These are phyloP conservation scores for Atta colombica DNA, from an alignment of 1,140 invertebrate species.

Conservation along the genomic window DNA sequence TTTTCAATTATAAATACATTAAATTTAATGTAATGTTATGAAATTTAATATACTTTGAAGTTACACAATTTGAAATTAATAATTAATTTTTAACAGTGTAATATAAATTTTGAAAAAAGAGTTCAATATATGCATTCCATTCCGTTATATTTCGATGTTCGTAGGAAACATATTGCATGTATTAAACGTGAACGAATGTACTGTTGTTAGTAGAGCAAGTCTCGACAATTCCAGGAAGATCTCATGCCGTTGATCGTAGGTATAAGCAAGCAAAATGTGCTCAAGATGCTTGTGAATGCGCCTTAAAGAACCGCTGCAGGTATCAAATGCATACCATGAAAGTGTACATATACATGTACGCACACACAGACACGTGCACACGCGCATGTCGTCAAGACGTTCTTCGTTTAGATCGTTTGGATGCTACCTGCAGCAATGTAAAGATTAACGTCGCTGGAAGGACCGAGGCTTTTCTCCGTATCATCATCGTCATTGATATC, in stretches of 20 bases:
- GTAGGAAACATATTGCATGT: neutral
- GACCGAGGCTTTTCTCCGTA: slow-evolving; percentile 42
- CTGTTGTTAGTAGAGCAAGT: slow-evolving; percentile 38
- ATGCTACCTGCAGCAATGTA: slow-evolving; percentile 75
- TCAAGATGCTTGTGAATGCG: slow-evolving; percentile 62
- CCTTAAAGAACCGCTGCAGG: slow-evolving; percentile 65
- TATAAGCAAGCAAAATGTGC: slow-evolving; percentile 52
- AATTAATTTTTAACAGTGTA: too few species aligned
- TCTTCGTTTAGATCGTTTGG: slow-evolving; percentile 19
- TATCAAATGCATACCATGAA: slow-evolving; percentile 62
- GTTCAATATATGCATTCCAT: neutral
- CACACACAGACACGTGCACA: neutral
- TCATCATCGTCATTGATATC: slow-evolving; percentile 56
- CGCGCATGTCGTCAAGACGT: slow-evolving; percentile 25
- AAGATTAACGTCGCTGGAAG: slow-evolving; percentile 63
- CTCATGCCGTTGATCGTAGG: slow-evolving; percentile 48
- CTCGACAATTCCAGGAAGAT: slow-evolving; percentile 46
- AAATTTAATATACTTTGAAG: too few species aligned
- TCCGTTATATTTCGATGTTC: neutral
- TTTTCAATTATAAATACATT: too few species aligned
- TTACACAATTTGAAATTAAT: too few species aligned
- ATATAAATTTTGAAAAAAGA: too few species aligned
- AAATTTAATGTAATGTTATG: too few species aligned
- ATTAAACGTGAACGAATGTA: slow-evolving; percentile 19
- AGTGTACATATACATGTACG: neutral